Evolutionary conservation across 1,140 invertebrate genomes (phyloP), one percentile per base, ranked within the genome.

Genomic region (Lepidurus packardi): DNA sequence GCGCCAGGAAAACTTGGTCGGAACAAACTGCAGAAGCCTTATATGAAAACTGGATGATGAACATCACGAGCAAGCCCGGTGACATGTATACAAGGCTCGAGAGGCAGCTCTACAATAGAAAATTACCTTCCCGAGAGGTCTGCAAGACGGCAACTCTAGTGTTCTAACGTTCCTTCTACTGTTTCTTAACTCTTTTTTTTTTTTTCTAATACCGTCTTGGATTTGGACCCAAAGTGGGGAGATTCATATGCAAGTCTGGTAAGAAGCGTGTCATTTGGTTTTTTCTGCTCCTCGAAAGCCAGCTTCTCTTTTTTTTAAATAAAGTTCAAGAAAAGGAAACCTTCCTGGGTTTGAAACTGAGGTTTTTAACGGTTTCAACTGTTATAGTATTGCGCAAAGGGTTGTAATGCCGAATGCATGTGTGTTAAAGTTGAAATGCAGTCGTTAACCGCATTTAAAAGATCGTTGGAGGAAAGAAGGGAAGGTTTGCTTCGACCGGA

Each of bases 221-320:
- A 65, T 65, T 11, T 65, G 34, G 34, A 34, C 21, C 53, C 53
- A 13, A 16, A 16, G 16, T 13, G 53, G 21, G 53, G 16, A 65
- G 53, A 65, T 65, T 65, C 53, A 21, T 65, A 65, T 65, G 53
- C 53, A 65, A 65, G 53, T 65, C 53, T 65, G 53, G 53, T 65
- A 65, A 65, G 53, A 65, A 65, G 53, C 13, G 7, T 65, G 53
- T 65, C 13, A 65, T 65, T 65, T 21, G 6, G 53, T 21, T n/a
- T 34, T 34, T 34, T 34, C 1, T 34, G 34, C 34, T 34, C 34
- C 34, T 34, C 34, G 34, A 4, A 34, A 34, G 34, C 34, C 34
- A 4, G 34, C 34, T 34, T 34, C 34, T 2, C 34, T 34, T 34
- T 34, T 4, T 34, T 4, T n/a, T n/a, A n/a, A n/a, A n/a, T n/a